Conservation (phyloP, 2,113 vertebrate species). For the Solea solea region DNA sequence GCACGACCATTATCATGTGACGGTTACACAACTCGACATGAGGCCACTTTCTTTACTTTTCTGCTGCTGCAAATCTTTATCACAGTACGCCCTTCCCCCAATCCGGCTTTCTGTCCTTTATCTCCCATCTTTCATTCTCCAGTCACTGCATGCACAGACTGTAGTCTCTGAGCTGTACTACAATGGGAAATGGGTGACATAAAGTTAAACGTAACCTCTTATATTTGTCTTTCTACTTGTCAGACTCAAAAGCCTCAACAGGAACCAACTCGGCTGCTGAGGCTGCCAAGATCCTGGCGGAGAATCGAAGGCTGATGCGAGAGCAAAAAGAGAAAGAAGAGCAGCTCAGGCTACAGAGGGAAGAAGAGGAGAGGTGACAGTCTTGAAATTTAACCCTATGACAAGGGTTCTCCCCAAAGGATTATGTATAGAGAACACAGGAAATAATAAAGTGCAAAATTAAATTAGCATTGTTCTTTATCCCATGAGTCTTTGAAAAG, state of each 20-base stretch:
- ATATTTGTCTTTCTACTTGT: constrained; percentile 1
- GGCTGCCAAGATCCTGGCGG: constrained; percentile 88
- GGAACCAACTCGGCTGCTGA: constrained; percentile 87
- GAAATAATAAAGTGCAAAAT: too few species aligned
- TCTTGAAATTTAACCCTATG: too few species aligned
- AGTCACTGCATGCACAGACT: not conserved
- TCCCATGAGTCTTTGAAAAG: not conserved
- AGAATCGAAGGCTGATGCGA: constrained; percentile 86
- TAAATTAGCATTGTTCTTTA: not conserved
- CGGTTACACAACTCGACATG: not conserved
- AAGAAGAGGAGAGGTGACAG: constrained; percentile 86
- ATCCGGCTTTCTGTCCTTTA: not conserved
- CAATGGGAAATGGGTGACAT: not conserved
- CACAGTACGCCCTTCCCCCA: not conserved
- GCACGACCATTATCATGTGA: constrained; percentile 17
- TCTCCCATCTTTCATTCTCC: not conserved
- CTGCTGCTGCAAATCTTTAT: not conserved
- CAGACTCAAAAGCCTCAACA: constrained; percentile 81
- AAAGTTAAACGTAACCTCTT: not conserved
- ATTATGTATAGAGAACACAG: too few species aligned
- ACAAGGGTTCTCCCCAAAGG: too few species aligned
- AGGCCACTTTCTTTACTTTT: not conserved
- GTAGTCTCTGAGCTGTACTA: not conserved
- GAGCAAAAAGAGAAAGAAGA: constrained; percentile 89
- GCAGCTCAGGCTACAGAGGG: constrained; percentile 83